A percentile compares a stretch with the other conserved stretches of the same genome.
Conservation (phyloP, 1,140 invertebrate species). For the Nasonia longicornis region DNA sequence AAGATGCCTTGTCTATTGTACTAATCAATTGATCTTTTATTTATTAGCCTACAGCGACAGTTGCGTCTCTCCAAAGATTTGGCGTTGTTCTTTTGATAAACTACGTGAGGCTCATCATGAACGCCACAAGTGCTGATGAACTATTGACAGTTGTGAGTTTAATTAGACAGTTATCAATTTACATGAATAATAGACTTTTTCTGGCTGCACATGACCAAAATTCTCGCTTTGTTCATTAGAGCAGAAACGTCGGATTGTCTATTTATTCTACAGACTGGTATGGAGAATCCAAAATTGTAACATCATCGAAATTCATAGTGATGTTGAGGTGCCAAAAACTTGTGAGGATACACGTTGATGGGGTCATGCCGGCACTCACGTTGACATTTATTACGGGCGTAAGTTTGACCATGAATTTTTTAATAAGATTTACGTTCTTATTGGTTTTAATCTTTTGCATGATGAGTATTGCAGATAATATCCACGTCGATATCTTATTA, state of each 20-base stretch:
- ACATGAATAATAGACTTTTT: neutral
- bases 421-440: neutral
- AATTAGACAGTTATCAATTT: neutral
- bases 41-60: neutral
- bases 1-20: neutral
- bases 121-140: constrained; percentile 3
- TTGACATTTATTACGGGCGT: constrained; percentile 14
- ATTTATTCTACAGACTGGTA: constrained; percentile 10
- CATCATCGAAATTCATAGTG: neutral
- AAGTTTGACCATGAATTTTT: neutral
- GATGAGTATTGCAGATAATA: constrained; percentile 1
- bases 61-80: constrained; percentile 3
- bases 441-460: neutral
- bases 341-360: neutral
- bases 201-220: neutral
- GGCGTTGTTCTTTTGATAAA: constrained; percentile 12
- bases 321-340: constrained; percentile 21
- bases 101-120: constrained; percentile 8
- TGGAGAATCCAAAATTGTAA: neutral
- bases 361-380: neutral
- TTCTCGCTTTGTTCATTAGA: neutral
- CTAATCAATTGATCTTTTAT: neutral
- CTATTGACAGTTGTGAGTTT: neutral
- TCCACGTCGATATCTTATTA: constrained; percentile 22
- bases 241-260: neutral